Conservation (phyloP, 2,888 invertebrate genomes). For the Dasypogon diadema region DNA sequence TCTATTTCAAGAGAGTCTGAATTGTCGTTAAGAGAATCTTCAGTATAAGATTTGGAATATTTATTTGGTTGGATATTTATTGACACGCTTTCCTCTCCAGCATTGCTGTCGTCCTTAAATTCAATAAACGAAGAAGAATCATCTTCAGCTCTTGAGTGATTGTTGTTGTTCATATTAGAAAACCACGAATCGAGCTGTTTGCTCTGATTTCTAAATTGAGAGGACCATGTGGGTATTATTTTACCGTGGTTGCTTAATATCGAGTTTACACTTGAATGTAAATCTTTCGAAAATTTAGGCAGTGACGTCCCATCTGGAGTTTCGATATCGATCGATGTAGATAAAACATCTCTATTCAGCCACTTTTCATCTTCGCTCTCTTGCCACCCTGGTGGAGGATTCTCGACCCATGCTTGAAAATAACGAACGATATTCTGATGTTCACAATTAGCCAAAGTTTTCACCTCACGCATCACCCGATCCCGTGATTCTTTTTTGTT, state of each 20-base stretch:
- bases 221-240: background rate
- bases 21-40: conserved; percentile 59
- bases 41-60: background rate
- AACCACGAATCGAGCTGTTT: conserved; percentile 57
- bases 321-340: conserved; percentile 68
- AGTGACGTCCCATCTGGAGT: conserved; percentile 64
- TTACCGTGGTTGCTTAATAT: conserved; percentile 20
- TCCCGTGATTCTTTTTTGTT: conserved; percentile 85
- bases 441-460: conserved; percentile 93
- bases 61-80: conserved; percentile 4
- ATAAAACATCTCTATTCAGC: conserved; percentile 62
- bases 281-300: conserved; percentile 58
- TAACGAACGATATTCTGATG: conserved; percentile 97
- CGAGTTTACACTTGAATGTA: background rate
- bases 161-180: conserved; percentile 56
- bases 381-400: conserved; percentile 91
- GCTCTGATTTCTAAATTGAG: conserved; percentile 14
- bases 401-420: conserved; percentile 95
- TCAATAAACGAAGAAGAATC: conserved; percentile 65
- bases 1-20: conserved; percentile 68
- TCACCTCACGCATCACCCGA: conserved; percentile 93
- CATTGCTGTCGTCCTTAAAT: conserved; percentile 65
- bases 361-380: conserved; percentile 78
- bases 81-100: conserved; percentile 43
- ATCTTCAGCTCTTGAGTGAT: conserved; percentile 58